Base-by-base conservation (phyloP, 1,140 invertebrate genomes). In the Zaprionus kolodkinae region DNA sequence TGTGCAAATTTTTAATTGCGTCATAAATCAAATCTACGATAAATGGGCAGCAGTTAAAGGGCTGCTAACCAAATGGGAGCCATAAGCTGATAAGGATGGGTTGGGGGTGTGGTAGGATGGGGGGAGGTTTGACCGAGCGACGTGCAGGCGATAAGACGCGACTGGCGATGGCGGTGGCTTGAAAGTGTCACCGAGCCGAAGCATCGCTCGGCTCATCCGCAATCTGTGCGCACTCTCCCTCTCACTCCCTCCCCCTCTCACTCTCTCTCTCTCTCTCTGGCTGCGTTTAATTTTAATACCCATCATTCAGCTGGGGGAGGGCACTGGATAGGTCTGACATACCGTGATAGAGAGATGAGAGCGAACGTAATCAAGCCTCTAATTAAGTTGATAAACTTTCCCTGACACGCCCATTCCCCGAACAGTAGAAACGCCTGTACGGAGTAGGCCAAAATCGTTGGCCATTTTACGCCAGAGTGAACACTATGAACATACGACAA, bases 31-130 rank as follows among this genome's bases (percentile, higher is more conserved):
- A 88, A 88, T 85, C 85, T 89, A 88, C 72, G 81, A 88, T 88
- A 88, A 88, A 88, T 88, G 85, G 85, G 30, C 72, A 75, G 81
- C 85, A 88, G 85, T 88, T 88, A 88, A 88, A 88, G 85, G 85
- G 85, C 85, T 88, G 85, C 84, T 88, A 88, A 89, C 84, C 85
- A 84, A 88, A 88, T 88, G 85, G 85, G 80, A 88, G 85, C 81
- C 85, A 85, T 89, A 89, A 88, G 85, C 85, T 88, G 85, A 88
- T 88, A 88, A 88, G 74, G 81, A 69, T 30, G 27, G 74, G n/a
- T n/a, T n/a, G n/a, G n/a, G n/a, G n/a, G 79, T 72, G 75, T 69
- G 11, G 65, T 1, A 30, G 56, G 21, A 10, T 10, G 3, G 1
- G 15, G 6, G n/a, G 5, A 6, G 13, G 15, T 12, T 45, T 43